Evolutionary conservation across 1,140 invertebrate species (phyloP).

Genomic region (Listronotus bonariensis): DNA sequence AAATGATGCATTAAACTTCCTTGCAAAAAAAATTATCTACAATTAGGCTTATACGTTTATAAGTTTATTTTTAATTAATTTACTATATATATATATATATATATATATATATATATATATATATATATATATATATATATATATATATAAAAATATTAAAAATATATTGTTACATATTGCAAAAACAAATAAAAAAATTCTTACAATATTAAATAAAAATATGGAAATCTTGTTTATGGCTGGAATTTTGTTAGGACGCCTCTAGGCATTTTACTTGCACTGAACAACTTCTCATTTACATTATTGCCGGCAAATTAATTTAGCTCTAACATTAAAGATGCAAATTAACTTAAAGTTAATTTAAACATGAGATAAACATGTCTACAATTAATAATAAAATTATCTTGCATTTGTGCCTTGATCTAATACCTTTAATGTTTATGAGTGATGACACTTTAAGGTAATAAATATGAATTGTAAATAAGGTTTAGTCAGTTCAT

Average conservation of each 20-base stretch:
- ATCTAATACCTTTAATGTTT: slow-evolving; percentile 41
- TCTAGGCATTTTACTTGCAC: slow-evolving; percentile 26
- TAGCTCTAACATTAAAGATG: slow-evolving; percentile 49
- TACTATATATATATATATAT: too few relatives aligned
- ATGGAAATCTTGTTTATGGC: slow-evolving; percentile 25
- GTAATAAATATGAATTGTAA: slow-evolving; percentile 41
- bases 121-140: too few relatives aligned
- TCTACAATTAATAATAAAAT: slow-evolving; percentile 49
- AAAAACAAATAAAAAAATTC: not conserved
- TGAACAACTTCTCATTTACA: slow-evolving; percentile 44
- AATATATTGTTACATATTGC: too few relatives aligned
- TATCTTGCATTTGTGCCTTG: slow-evolving; percentile 41
- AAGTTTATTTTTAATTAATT: too few relatives aligned
- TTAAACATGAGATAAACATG: slow-evolving; percentile 49
- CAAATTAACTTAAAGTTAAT: slow-evolving; percentile 50
- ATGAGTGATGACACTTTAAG: slow-evolving; percentile 42
- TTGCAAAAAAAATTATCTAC: too few relatives aligned
- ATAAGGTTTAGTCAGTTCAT: slow-evolving; percentile 26
- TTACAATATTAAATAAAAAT: slow-evolving; percentile 1
- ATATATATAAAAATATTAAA: too few relatives aligned
- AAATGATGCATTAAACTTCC: too few relatives aligned
- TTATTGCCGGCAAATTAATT: slow-evolving; percentile 52
- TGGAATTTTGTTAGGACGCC: slow-evolving; percentile 27
- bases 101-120: too few relatives aligned
- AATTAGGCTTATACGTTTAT: too few relatives aligned